Base-by-base conservation (phyloP, 2,797 vertebrate species). In the Pangasius krempfi region DNA sequence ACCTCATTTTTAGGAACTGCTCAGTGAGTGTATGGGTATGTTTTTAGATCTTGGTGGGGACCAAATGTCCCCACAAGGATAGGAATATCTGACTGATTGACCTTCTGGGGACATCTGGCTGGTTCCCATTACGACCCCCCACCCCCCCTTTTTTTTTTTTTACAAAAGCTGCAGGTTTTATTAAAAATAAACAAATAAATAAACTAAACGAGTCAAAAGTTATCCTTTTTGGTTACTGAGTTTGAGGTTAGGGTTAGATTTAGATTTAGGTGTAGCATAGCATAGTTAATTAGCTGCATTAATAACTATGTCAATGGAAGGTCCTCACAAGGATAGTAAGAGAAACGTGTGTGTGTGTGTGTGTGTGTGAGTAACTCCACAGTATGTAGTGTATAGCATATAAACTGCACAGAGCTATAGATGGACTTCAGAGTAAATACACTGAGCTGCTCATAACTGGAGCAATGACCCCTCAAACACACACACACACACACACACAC, bases 381-480 rank as follows among this genome's bases (percentile, higher is more conserved):
- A 56, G 30, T 87, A 52, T 82, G 64, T 62, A 25, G 54, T 68
- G 58, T 56, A 70, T 33, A 47, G 66, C 44, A 83, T 83, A 83
- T 58, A 73, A 50, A 62, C 64, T 62, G 56, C 25, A 54, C 37
- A 62, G 12, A 25, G 27, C 14, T 27, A 20, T 25, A 60, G 81
- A 25, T 84, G 81, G 80, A 88, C 80, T 84, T 76, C 18, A 10
- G 4, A 47, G 54, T 52, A 79, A 8, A 73, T 66, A 87, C 64
- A 81, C 66, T 8, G 44, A 73, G 68, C 50, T 54, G 50, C n/a
- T 54, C 47, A 79, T 18, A 80, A 56, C 76, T 56, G 27, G 76
- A 64, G 70, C 68, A 84, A 75, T 64, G 80, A 88, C 87, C 70
- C 80, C 80, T 30, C 78, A 85, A 81, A 76, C 87, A 66, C 78